Conservation (phyloP, 2,797 vertebrate species). For the Podarcis siculus region DNA sequence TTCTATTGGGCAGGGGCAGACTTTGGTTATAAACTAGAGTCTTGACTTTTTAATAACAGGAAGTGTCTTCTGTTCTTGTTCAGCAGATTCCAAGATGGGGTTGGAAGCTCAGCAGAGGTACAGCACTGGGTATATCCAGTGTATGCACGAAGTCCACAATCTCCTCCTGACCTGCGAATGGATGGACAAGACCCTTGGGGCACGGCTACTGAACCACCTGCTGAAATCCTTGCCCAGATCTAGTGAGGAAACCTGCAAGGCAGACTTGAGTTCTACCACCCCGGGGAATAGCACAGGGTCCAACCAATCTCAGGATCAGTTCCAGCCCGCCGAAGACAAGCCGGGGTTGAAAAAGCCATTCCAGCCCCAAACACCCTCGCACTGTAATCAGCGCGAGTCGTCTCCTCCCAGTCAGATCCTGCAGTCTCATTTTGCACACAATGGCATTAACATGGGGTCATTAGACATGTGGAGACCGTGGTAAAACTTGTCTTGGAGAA, state of each 20-base stretch:
- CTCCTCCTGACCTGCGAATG: conserved; percentile 90
- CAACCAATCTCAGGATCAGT: conserved; percentile 37
- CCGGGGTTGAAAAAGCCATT: conserved; percentile 56
- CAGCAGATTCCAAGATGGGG: conserved; percentile 78
- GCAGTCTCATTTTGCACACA: conserved; percentile 68
- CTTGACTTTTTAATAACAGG: neutral
- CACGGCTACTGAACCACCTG: conserved; percentile 87
- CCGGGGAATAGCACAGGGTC: conserved; percentile 25
- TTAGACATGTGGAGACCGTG: conserved; percentile 93
- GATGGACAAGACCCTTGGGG: conserved; percentile 91
- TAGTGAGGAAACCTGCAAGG: conserved; percentile 67
- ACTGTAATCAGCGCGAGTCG: conserved; percentile 39
- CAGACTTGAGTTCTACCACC: conserved; percentile 14
- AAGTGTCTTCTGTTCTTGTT: neutral
- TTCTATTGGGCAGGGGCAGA: too few relatives aligned
- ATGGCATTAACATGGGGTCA: conserved; percentile 75
- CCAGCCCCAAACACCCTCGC: neutral
- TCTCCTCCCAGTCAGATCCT: conserved; percentile 61
- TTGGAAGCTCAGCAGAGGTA: conserved; percentile 88
- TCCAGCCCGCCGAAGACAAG: conserved; percentile 46
- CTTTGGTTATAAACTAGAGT: neutral
- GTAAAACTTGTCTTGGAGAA: conserved; percentile 74
- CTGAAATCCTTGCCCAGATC: conserved; percentile 86
- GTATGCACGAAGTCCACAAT: conserved; percentile 92
- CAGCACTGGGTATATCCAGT: conserved; percentile 92